Conservation (phyloP, 2,113 vertebrate species). For the Tragulus kanchil region DNA sequence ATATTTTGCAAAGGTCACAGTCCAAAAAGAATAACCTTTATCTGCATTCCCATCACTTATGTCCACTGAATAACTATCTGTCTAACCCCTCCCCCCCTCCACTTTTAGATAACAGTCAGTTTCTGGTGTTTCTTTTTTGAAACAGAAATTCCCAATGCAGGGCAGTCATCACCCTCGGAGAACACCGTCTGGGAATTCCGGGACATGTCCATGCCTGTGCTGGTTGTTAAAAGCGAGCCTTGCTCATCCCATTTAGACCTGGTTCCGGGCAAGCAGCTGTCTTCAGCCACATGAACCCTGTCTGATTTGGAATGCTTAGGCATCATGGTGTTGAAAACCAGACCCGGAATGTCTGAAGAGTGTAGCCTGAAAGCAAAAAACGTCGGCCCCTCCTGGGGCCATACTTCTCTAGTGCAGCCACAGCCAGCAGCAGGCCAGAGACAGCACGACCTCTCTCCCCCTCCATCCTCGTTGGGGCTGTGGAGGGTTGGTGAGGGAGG, state of each 20-base stretch:
- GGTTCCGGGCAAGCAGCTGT: neutral
- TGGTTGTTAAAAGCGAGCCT: neutral
- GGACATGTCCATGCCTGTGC: neutral
- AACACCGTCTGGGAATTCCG: neutral
- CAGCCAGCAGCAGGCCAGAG: neutral
- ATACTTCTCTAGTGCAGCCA: neutral
- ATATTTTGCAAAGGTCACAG: conserved; percentile 30
- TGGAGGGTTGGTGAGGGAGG: neutral
- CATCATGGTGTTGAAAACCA: neutral
- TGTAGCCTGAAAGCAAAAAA: neutral
- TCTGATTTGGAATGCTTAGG: neutral
- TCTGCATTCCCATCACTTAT: neutral
- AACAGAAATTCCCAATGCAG: neutral
- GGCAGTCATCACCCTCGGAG: neutral
- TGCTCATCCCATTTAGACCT: neutral
- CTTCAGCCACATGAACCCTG: neutral
- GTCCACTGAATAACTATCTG: neutral
- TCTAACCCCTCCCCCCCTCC: neutral
- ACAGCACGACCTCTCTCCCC: neutral
- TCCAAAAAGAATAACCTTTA: neutral
- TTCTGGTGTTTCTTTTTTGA: neutral
- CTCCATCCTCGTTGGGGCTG: neutral
- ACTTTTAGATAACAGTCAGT: neutral
- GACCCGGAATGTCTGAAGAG: neutral
- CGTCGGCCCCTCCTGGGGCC: neutral